Evolutionary conservation across 2,888 invertebrate species (phyloP), one percentile per base, ranked within the genome.

Genomic region (Cantharis lateralis): DNA sequence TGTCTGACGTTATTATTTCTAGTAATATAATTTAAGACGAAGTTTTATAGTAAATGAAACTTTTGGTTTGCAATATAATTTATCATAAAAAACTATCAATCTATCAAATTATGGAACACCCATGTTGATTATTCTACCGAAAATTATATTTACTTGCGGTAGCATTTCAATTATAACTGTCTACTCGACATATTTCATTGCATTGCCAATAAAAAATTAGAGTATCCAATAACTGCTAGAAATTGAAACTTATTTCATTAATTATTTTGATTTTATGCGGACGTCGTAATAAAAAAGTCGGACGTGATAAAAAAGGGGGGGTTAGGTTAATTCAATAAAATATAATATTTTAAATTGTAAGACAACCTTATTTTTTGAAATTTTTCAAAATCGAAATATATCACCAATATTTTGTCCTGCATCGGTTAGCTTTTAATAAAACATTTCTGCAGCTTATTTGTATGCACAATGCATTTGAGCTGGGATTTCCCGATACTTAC

Each of bases 101-200:
- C 64, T 24, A 66, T 66, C 64, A 66, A 66, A 66, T 66, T 66
- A 66, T 20, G 18, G 64, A 66, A 66, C 64, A 66, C 64, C 64
- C 64, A 66, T n/a, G 20, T 20, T n/a, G 64, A 66, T 66, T 66
- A 66, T 24, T 66, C 64, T 66, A 66, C 64, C 64, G 18, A 66
- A 66, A 66, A 66, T 66, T 15, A 20, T 20, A 66, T 66, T 18
- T 66, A 48, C 48, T 48, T 13, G 48, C 48, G 24, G 64, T 66
- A 66, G 64, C 64, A 66, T 66, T 66, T 66, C 48, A 66, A 66
- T 66, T 66, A 20, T 66, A 66, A 66, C 64, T 66, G 64, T 66
- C 48, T 48, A n/a, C 48, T 48, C 48, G 48, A 48, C 48, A 48
- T 48, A 7, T 48, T 48, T n/a, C n/a, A 48, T 48, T 48, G 7